Conservation (phyloP, 2,888 invertebrate species). For the Pterostichus niger region DNA sequence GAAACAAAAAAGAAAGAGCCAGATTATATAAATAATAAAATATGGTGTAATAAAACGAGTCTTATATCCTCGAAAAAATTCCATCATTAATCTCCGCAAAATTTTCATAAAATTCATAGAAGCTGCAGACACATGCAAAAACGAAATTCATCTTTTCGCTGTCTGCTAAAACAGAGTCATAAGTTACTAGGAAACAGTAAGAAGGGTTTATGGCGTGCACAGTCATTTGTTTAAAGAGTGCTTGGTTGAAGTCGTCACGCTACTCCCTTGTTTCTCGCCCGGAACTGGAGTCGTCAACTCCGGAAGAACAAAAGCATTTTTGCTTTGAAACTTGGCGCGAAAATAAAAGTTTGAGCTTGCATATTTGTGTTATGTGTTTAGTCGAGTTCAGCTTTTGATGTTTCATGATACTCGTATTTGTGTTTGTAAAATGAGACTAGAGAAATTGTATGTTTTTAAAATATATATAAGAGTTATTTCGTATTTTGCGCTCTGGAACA, state of each 20-base stretch:
- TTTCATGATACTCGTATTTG: too few species aligned
- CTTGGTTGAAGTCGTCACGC: background rate
- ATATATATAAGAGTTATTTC: too few species aligned
- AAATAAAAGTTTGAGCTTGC: background rate
- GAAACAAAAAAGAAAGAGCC: too few species aligned
- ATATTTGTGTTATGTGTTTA: background rate
- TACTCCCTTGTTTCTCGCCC: conserved; percentile 25
- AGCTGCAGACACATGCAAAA: background rate
- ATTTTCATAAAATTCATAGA: conserved; percentile 7
- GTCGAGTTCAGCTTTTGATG: background rate
- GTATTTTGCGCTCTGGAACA: too few species aligned
- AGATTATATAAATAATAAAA: background rate
- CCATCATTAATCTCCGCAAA: background rate
- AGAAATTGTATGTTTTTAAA: too few species aligned
- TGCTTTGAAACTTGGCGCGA: conserved; percentile 26
- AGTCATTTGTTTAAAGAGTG: conserved; percentile 51
- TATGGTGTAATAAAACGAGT: conserved; percentile 1
- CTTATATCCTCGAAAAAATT: conserved; percentile 19
- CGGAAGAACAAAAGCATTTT: conserved; percentile 42
- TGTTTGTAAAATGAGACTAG: too few species aligned
- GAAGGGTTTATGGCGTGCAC: conserved; percentile 31
- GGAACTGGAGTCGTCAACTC: conserved; percentile 20
- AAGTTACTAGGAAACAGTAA: conserved; percentile 1
- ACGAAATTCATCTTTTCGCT: conserved; percentile 13
- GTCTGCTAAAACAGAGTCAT: conserved; percentile 18